phyloP scores from a whole-genome alignment of 2,113 vertebrate species.

The Ptilorrhoa leucosticta region DNA sequence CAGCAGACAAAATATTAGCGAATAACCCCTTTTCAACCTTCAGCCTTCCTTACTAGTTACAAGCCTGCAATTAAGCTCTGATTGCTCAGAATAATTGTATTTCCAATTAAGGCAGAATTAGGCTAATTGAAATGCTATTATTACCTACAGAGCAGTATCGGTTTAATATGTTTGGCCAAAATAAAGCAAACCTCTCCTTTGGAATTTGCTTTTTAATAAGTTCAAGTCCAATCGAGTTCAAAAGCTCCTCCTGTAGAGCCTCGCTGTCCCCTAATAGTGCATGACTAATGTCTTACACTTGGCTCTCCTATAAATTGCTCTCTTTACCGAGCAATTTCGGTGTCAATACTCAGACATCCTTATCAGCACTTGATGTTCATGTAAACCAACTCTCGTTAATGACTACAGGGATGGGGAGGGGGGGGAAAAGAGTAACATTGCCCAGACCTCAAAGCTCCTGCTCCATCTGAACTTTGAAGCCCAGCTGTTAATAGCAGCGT shows the following conservation, averaged over 20 bases:
- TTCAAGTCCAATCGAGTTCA: conserved; percentile 56
- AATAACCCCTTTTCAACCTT: neutral
- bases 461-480: conserved; percentile 50
- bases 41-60: neutral
- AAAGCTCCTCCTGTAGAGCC: conserved; percentile 32
- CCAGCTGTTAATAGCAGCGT: conserved; percentile 57
- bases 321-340: conserved; percentile 44
- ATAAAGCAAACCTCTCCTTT: neutral
- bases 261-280: conserved; percentile 62
- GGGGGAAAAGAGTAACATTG: neutral
- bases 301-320: conserved; percentile 66
- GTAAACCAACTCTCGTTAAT: conserved; percentile 64
- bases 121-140: neutral
- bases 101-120: conserved; percentile 20
- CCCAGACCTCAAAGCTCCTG: conserved; percentile 37
- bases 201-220: conserved; percentile 38
- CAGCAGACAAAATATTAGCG: neutral
- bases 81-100: neutral
- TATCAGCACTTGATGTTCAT: conserved; percentile 64
- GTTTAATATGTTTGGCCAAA: neutral
- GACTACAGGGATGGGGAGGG: neutral
- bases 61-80: conserved; percentile 6
- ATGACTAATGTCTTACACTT: conserved; percentile 64
- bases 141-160: conserved; percentile 11
- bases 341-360: conserved; percentile 63